Evolutionary conservation across 2,797 vertebrate genomes (phyloP), one percentile per base, ranked within the genome.

Genomic region (Macrochelys suwanniensis): DNA sequence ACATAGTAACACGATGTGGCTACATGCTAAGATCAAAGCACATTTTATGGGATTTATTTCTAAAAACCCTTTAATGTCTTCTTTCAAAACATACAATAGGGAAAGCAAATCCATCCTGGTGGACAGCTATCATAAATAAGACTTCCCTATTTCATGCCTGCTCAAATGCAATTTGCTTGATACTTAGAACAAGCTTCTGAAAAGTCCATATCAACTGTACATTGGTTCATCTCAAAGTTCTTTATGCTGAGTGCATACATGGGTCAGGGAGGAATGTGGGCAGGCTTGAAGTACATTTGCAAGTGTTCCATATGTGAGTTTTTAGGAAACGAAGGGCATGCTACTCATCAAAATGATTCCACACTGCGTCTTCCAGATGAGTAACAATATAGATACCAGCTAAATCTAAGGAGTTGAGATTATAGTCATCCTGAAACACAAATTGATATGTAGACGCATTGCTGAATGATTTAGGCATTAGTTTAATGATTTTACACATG

Each of bases 101-200:
- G 33, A 92, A 83, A 89, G n/a, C 85, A 80, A 93, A 93, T 82
- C 56, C 28, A 47, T 59, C 42, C 50, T n/a, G 33, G 78, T n/a
- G 26, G 51, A 31, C 45, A 42, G 31, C 54, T 57, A 11, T 23
- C 33, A 3, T 71, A 71, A 71, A 71, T 71, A 71, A 71, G 68
- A 71, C 11, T 71, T 42, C 37, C 65, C n/a, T 25, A 23, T 47
- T 59, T 11, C 11, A 80, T 37, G 31, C 33, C 33, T 80, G 33
- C 50, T 76, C 86, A 50, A 83, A 10, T 90, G 59, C n/a, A 15
- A 42, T 92, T 82, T 86, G 92, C 49, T 61, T 76, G 54, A 59
- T 89, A 37, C 8, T 78, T 31, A 81, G 68, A 94, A 68, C 26
- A 90, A 84, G 77, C 4, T 3, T 80, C 49, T 54, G 87, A 84